Percentiles rank a stretch among this genome's conserved stretches.
These are phyloP conservation scores for Cordilura impudica DNA, from an alignment of 2,888 invertebrate genomes.

Conservation along the genomic window DNA sequence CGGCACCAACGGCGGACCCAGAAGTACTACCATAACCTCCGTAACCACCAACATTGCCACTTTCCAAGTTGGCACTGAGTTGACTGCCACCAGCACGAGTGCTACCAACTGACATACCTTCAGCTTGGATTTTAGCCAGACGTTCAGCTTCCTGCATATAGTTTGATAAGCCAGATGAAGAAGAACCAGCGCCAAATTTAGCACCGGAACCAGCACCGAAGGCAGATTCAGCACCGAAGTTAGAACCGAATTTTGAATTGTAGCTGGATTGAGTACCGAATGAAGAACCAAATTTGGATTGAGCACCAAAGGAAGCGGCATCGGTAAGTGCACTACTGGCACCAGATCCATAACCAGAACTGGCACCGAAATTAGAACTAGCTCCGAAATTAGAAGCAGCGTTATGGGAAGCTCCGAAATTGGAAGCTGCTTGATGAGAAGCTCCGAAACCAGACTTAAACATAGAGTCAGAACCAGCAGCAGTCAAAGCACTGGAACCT, in stretches of 20 bases:
- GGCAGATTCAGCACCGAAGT: constrained; percentile 60
- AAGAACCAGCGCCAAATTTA: constrained; percentile 11
- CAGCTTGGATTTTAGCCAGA: constrained; percentile 73
- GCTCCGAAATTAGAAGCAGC: constrained; percentile 28
- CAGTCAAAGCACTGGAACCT: constrained; percentile 31
- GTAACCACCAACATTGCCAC: constrained; percentile 29
- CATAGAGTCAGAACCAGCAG: constrained; percentile 19
- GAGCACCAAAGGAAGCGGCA: constrained; percentile 40
- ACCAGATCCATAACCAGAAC: constrained; percentile 19
- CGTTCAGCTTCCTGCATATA: constrained; percentile 75
- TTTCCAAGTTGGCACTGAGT: constrained; percentile 51
- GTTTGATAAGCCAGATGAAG: constrained; percentile 66
- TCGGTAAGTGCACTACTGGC: constrained; percentile 43
- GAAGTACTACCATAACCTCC: constrained; percentile 29
- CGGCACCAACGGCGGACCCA: constrained; percentile 45
- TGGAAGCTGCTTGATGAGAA: constrained; percentile 15
- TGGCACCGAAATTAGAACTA: constrained; percentile 5
- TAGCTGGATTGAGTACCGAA: constrained; percentile 61
- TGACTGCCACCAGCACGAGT: constrained; percentile 68
- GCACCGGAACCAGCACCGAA: constrained; percentile 44
- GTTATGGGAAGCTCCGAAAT: constrained; percentile 32
- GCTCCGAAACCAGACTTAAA: constrained; percentile 38
- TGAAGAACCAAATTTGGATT: constrained; percentile 60
- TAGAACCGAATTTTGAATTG: constrained; percentile 60
- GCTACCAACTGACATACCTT: constrained; percentile 67